A percentile compares a stretch with the other conserved stretches of the same genome.
phyloP scores from a whole-genome alignment of 1,140 invertebrate species.

The Heliothis virescens region DNA sequence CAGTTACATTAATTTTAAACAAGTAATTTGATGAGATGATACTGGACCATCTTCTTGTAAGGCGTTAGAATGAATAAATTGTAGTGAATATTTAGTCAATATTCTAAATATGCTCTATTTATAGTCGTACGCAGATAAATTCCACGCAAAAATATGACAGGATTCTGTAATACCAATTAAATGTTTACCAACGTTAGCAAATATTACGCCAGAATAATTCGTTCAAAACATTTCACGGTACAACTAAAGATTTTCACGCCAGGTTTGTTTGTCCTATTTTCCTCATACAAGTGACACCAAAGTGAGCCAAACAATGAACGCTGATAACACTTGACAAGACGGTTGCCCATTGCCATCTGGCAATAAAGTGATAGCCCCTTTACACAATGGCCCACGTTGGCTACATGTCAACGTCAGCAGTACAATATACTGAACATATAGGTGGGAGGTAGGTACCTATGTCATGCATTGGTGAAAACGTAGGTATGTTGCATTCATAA shows the following conservation, averaged over 20 bases:
- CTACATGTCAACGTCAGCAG: conserved; percentile 24
- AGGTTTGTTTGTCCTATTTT: neutral
- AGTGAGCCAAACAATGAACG: conserved; percentile 5
- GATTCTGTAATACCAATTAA: no score
- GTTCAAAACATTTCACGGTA: neutral
- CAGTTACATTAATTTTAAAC: no score
- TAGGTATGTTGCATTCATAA: neutral
- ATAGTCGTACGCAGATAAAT: no score
- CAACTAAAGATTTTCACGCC: neutral
- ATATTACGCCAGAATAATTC: no score
- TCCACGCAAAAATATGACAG: no score
- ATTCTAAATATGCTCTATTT: no score
- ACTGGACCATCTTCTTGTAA: no score
- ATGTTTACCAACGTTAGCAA: no score
- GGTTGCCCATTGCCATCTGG: conserved; percentile 30
- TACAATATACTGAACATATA: conserved; percentile 12
- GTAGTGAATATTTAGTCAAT: no score
- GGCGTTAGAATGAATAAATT: no score
- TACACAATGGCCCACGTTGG: conserved; percentile 7
- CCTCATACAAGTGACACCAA: conserved; percentile 1
- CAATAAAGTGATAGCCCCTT: conserved; percentile 27
- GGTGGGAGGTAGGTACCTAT: neutral
- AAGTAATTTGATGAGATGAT: no score
- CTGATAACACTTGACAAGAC: conserved; percentile 31
- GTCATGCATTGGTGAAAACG: neutral